Evolutionary conservation across 2,797 vertebrate species (phyloP).

Genomic region (Spinus olivaceus): DNA sequence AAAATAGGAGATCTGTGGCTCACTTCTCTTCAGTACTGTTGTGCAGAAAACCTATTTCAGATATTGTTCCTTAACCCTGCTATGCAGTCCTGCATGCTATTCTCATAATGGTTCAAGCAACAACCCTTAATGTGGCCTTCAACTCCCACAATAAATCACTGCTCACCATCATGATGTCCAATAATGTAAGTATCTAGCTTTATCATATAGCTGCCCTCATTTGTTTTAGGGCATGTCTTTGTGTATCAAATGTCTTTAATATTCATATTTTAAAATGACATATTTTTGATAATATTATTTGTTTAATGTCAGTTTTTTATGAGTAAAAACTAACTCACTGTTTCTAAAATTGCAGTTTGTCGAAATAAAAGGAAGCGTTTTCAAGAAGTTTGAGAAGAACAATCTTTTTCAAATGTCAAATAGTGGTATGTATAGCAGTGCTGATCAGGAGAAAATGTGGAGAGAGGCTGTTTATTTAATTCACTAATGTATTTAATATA

Average conservation of each 20-base stretch:
- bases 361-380: conserved; percentile 98
- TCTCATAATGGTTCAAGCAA: conserved; percentile 97
- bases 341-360: conserved; percentile 86
- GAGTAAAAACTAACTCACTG: neutral
- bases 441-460: neutral
- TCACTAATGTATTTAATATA: neutral
- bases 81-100: conserved; percentile 90
- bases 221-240: neutral
- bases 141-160: conserved; percentile 98
- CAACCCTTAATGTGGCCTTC: conserved; percentile 96
- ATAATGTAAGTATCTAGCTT: conserved; percentile 85
- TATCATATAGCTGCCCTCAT: neutral
- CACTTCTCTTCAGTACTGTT: neutral
- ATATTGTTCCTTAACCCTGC: conserved; percentile 55
- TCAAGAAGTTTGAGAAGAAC: conserved; percentile 99
- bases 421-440: conserved; percentile 83
- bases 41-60: neutral
- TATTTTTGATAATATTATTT: neutral
- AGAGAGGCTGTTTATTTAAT: neutral
- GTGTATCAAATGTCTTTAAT: neutral
- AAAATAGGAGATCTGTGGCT: neutral
- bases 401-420: conserved; percentile 99
- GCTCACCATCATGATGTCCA: conserved; percentile 99
- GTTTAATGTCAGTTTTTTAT: neutral
- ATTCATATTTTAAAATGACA: neutral